Percentiles rank a stretch among this genome's conserved stretches.
Conservation (phyloP, 1,140 invertebrate species). For the Pomacea maculata region DNA sequence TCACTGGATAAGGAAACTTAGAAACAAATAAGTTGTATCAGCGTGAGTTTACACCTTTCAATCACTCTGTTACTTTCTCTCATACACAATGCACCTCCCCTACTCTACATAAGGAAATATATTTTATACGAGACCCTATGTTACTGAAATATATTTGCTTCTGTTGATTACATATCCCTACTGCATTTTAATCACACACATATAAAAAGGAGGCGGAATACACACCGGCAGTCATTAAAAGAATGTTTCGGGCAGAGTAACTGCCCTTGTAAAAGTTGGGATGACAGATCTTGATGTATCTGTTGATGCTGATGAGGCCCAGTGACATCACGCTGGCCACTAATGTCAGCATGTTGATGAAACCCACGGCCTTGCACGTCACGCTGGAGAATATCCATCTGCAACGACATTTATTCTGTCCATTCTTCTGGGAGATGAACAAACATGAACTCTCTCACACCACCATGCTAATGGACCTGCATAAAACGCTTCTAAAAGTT, state of each 20-base stretch:
- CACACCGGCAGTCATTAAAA: conserved; percentile 24
- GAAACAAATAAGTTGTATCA: neutral
- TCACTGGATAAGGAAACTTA: neutral
- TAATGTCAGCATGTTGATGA: conserved; percentile 42
- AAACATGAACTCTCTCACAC: neutral
- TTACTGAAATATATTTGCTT: too few species aligned
- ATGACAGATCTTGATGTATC: conserved; percentile 31
- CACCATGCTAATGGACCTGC: neutral
- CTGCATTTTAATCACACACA: too few species aligned
- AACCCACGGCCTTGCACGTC: conserved; percentile 31
- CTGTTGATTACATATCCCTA: too few species aligned
- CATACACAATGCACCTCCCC: neutral
- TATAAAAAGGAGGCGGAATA: neutral
- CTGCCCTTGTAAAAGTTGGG: conserved; percentile 6
- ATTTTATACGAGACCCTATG: rapidly evolving
- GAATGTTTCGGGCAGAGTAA: conserved; percentile 15
- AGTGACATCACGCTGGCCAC: conserved; percentile 42
- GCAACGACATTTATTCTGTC: neutral
- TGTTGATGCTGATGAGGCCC: conserved; percentile 38
- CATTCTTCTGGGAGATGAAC: neutral
- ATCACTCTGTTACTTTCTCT: neutral
- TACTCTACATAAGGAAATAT: neutral
- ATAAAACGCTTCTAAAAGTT: too few species aligned
- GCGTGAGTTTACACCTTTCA: too few species aligned
- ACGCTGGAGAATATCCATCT: conserved; percentile 26